These are phyloP conservation scores for Catalaphyllia jardinei DNA, from an alignment of 64 coral and sea anemone genomes.

Conservation along the genomic window DNA sequence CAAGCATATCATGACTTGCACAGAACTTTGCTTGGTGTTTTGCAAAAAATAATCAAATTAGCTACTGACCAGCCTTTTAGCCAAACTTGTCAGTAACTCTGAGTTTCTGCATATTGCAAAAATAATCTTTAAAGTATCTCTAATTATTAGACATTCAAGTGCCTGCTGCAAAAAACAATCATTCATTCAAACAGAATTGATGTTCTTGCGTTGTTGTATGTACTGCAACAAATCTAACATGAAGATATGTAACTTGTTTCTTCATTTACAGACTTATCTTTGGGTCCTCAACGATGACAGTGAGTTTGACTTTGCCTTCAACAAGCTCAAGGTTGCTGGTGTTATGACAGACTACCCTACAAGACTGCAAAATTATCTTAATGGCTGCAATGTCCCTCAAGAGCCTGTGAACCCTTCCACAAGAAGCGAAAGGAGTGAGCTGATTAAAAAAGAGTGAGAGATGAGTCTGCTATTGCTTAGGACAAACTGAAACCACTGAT, in stretches of 20 bases:
- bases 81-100: too few species aligned
- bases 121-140: too few species aligned
- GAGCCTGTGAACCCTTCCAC: background rate
- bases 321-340: slow-evolving; percentile 85
- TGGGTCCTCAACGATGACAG: slow-evolving; percentile 96
- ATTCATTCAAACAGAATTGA: too few species aligned
- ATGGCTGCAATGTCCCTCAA: background rate
- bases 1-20: too few species aligned
- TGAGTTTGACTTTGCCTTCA: slow-evolving; percentile 94
- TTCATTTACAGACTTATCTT: slow-evolving; percentile 78
- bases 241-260: background rate
- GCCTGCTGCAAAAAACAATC: too few species aligned
- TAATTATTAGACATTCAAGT: too few species aligned
- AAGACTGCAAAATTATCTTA: slow-evolving; percentile 68
- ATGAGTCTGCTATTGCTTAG: too few species aligned
- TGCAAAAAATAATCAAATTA: too few species aligned
- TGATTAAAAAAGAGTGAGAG: slow-evolving; percentile 7
- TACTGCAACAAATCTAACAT: background rate
- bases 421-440: slow-evolving; percentile 14
- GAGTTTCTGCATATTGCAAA: too few species aligned
- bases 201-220: background rate
- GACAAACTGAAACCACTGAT: too few species aligned
- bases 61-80: too few species aligned
- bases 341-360: slow-evolving; percentile 98
- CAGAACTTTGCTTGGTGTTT: too few species aligned